Evolutionary conservation across 2,888 invertebrate species (phyloP).

Genomic region (Netelia fuscicornis): DNA sequence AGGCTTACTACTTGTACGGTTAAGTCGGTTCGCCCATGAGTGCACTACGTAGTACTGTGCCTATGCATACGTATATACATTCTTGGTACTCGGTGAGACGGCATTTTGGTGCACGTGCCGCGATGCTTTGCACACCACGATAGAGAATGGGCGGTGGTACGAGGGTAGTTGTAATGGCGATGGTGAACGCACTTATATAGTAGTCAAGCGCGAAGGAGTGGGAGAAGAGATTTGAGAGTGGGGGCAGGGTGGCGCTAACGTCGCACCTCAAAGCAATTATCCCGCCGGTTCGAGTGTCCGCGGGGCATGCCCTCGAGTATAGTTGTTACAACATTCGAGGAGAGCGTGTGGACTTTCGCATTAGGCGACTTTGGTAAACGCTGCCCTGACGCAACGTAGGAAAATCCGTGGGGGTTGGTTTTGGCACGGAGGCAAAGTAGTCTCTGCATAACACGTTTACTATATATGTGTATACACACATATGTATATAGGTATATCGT

Average conservation of each 20-base stretch:
- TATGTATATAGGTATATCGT: neutral
- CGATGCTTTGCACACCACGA: conserved; percentile 40
- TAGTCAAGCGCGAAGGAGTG: conserved; percentile 3
- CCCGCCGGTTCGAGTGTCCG: conserved; percentile 16
- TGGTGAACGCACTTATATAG: conserved; percentile 1
- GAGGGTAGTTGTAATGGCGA: conserved; percentile 16
- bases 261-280: conserved; percentile 54
- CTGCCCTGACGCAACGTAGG: conserved; percentile 12
- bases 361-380: conserved; percentile 18
- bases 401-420: conserved; percentile 28
- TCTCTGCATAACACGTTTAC: neutral
- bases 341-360: conserved; percentile 17
- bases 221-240: conserved; percentile 5
- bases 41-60: conserved; percentile 14
- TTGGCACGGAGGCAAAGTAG: conserved; percentile 36
- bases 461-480: neutral
- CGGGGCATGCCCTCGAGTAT: conserved; percentile 27
- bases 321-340: conserved; percentile 19
- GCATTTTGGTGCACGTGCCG: conserved; percentile 46
- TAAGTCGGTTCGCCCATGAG: conserved; percentile 30
- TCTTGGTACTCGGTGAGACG: conserved; percentile 11
- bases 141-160: conserved; percentile 3
- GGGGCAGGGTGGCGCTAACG: neutral
- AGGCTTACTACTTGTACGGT: conserved; percentile 33
- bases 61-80: conserved; percentile 3